Percentiles rank a stretch among this genome's conserved stretches.
Evolutionary conservation across 2,888 invertebrate genomes (phyloP).

Genomic region (Eupithecia vulgata): DNA sequence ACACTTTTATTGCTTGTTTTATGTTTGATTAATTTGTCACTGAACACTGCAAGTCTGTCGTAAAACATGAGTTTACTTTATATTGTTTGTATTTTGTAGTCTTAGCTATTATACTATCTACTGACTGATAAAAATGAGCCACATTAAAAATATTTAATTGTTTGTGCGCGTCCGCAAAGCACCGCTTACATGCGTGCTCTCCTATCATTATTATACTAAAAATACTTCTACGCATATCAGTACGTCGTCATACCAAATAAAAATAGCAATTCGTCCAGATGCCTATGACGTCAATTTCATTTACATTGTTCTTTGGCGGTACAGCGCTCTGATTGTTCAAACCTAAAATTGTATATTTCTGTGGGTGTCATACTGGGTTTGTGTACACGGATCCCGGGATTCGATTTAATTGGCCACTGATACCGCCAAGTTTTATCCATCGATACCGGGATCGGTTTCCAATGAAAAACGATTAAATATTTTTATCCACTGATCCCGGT

Average conservation of each 20-base stretch:
- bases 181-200: background rate
- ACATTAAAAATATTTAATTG: background rate
- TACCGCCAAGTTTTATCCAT: no score
- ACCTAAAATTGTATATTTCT: background rate
- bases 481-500: no score
- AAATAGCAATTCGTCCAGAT: background rate
- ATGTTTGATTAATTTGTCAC: no score
- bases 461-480: no score
- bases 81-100: background rate
- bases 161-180: background rate
- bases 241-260: background rate
- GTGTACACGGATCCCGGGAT: no score
- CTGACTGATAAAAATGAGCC: no score
- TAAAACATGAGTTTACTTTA: background rate
- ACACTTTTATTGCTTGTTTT: background rate
- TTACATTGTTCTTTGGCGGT: background rate
- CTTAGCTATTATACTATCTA: background rate
- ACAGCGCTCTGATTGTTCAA: background rate
- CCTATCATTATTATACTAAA: background rate
- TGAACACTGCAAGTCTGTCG: background rate
- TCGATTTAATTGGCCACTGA: no score
- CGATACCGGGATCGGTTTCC: no score
- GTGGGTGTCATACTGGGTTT: no score
- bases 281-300: background rate
- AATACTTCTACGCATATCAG: background rate